Base-by-base conservation (phyloP, 2,113 vertebrate genomes). In the Bubo scandiacus region DNA sequence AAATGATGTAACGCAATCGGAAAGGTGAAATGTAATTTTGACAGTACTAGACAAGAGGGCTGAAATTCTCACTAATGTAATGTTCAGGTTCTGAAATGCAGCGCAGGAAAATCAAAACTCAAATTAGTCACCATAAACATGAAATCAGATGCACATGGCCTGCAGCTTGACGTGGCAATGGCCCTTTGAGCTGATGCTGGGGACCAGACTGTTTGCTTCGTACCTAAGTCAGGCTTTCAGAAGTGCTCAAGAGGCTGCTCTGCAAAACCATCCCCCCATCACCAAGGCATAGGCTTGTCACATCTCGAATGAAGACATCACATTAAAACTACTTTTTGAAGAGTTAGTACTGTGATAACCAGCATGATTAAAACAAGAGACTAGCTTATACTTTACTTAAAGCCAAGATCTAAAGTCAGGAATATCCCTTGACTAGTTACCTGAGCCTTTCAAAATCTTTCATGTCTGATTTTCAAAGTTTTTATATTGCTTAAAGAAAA, bases 401-500 rank as follows among this genome's bases (percentile, higher is more conserved):
- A 94, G 52, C 25, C 43, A 79, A 89, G 82, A 71, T 81, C 17
- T 59, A 58, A 81, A 84, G 45, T 59, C 55, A n/a, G 42, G 81
- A 30, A 62, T 47, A 42, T 59, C n/a, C 40, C 26, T 52, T 81
- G n/a, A 58, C n/a, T 58, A 29, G 52, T 66, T 47, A 79, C 47
- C 52, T 61, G 52, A 90, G 51, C 57, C 70, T 88, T 94, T 57
- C 58, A 79, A 59, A 93, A 75, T 25, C 77, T 74, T 92, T 89
- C 32, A 52, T 81, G 20, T 71, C 51, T 87, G 52, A 92, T 92
- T 95, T 94, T 94, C 55, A 67, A 89, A 80, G 42, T 30, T 92
- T 86, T 92, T 74, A 22, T 58, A 10, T 43, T 62, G 27, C 16
- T 77, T 65, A 77, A 88, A 88, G 30, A 47, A 86, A 82, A 92